Percentiles rank a stretch among this genome's conserved stretches.
Evolutionary conservation across 2,888 invertebrate species (phyloP).

Genomic region (Limnephilus auricula): DNA sequence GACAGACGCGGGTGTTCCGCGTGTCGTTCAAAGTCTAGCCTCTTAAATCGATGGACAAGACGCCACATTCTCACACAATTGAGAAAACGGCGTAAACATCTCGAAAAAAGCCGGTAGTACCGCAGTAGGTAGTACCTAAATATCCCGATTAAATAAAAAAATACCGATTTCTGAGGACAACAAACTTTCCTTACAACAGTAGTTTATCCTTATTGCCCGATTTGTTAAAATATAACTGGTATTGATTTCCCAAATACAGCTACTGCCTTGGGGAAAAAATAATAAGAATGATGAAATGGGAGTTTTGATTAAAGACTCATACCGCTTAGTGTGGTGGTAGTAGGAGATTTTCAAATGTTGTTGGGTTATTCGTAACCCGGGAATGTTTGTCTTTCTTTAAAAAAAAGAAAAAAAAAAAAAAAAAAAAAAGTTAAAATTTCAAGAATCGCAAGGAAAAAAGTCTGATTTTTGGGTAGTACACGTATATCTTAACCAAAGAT

Average conservation of each 20-base stretch:
- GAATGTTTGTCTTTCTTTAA: too few species aligned
- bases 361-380: too few species aligned
- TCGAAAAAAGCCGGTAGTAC: not conserved
- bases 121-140: not conserved
- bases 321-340: too few species aligned
- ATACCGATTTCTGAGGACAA: not conserved
- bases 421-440: too few species aligned
- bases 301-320: not conserved
- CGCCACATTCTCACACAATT: too few species aligned
- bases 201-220: not conserved
- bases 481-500: not conserved
- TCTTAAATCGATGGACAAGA: not conserved
- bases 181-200: not conserved
- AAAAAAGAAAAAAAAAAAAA: too few species aligned
- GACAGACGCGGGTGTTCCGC: too few species aligned
- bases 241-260: not conserved
- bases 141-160: not conserved
- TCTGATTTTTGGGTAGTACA: not conserved
- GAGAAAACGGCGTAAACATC: not conserved
- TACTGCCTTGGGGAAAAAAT: not conserved
- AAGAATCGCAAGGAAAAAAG: not conserved
- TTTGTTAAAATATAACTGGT: not conserved
- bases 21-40: too few species aligned
- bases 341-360: too few species aligned
- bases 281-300: not conserved